phyloP scores from a whole-genome alignment of 2,888 invertebrate genomes.

The Zaprionus bogoriensis region DNA sequence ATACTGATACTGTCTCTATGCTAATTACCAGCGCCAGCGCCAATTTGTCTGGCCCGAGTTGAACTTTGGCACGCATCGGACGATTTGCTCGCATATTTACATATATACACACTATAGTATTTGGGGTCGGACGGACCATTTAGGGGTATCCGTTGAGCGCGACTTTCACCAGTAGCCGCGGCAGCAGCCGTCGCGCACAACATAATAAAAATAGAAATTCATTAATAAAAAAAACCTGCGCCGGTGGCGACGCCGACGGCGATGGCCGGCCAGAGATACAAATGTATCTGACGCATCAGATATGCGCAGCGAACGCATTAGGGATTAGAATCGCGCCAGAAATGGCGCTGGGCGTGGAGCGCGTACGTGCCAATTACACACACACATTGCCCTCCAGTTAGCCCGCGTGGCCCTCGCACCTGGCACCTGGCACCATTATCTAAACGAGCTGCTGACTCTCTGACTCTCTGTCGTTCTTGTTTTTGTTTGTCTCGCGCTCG shows the following conservation, averaged over 20 bases:
- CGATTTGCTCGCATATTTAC: slow-evolving; percentile 22
- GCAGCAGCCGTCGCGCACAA: background rate
- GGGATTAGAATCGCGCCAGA: slow-evolving; percentile 14
- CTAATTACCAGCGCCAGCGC: slow-evolving; percentile 23
- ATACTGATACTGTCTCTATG: background rate
- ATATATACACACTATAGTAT: slow-evolving; percentile 16
- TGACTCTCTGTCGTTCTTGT: background rate
- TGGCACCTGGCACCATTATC: slow-evolving; percentile 48
- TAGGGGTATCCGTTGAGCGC: slow-evolving; percentile 1
- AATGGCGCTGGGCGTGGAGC: slow-evolving; percentile 50
- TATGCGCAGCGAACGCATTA: slow-evolving; percentile 18
- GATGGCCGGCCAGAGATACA: slow-evolving; percentile 36
- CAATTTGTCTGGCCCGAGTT: slow-evolving; percentile 34
- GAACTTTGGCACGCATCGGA: slow-evolving; percentile 51
- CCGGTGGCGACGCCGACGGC: slow-evolving; percentile 3
- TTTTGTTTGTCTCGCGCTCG: slow-evolving; percentile 15
- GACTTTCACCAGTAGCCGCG: slow-evolving; percentile 42
- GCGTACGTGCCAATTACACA: slow-evolving; percentile 53
- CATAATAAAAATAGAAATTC: slow-evolving; percentile 39
- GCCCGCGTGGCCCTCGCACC: slow-evolving; percentile 24
- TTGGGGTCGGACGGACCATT: slow-evolving; percentile 32
- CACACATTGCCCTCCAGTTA: slow-evolving; percentile 15
- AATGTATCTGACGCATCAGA: slow-evolving; percentile 38
- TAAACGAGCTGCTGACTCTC: slow-evolving; percentile 17
- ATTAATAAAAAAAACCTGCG: slow-evolving; percentile 36